These are phyloP conservation scores for Anguilla japonica DNA, from an alignment of 2,113 vertebrate genomes.

Conservation along the genomic window DNA sequence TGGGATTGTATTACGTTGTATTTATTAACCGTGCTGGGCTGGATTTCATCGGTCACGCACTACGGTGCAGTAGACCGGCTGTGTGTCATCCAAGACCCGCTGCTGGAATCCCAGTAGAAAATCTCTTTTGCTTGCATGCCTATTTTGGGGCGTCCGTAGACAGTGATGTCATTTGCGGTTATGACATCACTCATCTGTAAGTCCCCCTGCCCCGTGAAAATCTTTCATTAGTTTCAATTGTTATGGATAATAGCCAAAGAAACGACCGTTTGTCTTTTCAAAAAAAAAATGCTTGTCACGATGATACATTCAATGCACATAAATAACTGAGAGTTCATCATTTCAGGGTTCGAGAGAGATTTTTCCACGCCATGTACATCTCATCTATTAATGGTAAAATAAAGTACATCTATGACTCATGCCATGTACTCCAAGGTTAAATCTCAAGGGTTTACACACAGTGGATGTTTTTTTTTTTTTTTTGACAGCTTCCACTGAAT, in stretches of 20 bases:
- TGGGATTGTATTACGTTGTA: slow-evolving; percentile 30
- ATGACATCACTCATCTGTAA: background rate
- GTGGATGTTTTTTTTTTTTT: slow-evolving; percentile 19
- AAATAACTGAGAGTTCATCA: background rate
- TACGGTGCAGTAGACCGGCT: slow-evolving; percentile 12
- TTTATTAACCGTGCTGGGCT: slow-evolving; percentile 29
- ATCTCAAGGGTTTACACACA: slow-evolving; percentile 41
- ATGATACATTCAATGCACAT: background rate
- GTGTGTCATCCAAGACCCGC: background rate
- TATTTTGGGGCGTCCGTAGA: background rate
- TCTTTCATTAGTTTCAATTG: too few species aligned
- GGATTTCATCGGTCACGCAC: slow-evolving; percentile 31
- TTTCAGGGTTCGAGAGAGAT: slow-evolving; percentile 29
- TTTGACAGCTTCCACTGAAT: slow-evolving; percentile 44
- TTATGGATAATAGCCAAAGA: too few species aligned
- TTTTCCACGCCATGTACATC: slow-evolving; percentile 26
- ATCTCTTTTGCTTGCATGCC: too few species aligned
- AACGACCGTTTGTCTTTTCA: too few species aligned
- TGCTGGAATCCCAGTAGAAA: background rate
- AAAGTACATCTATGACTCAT: slow-evolving; percentile 38
- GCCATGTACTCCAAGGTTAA: slow-evolving; percentile 43
- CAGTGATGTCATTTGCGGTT: background rate
- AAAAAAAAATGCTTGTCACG: too few species aligned
- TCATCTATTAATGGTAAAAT: slow-evolving; percentile 23
- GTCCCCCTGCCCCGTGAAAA: too few species aligned